A percentile compares a stretch with the other conserved stretches of the same genome.
These are phyloP conservation scores for Nyleta sp. DNA, from an alignment of 2,888 invertebrate species.

Conservation along the genomic window DNA sequence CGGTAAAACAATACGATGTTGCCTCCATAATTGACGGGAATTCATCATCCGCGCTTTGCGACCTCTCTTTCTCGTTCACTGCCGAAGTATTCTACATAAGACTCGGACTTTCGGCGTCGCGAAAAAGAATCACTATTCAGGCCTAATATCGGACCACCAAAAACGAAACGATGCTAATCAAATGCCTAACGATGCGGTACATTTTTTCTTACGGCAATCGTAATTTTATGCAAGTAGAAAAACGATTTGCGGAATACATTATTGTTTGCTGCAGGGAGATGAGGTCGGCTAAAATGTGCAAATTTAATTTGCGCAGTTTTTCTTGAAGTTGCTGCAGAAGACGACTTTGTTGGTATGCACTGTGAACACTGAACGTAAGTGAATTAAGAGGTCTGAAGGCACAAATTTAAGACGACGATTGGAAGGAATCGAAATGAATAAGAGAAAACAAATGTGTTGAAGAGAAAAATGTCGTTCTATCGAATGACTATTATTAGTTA, in stretches of 20 bases:
- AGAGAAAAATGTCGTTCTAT: too few relatives aligned
- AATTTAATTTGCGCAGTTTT: too few relatives aligned
- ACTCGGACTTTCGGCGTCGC: slow-evolving; percentile 45
- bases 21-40: slow-evolving; percentile 82
- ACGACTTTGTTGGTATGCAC: too few relatives aligned
- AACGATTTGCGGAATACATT: background rate
- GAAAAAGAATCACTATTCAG: slow-evolving; percentile 37
- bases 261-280: background rate
- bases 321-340: too few relatives aligned
- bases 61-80: slow-evolving; percentile 64
- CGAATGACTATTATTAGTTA: too few relatives aligned
- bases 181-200: background rate
- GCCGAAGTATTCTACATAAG: slow-evolving; percentile 44
- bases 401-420: too few relatives aligned
- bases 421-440: too few relatives aligned
- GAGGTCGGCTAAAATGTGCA: too few relatives aligned
- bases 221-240: slow-evolving; percentile 31
- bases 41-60: slow-evolving; percentile 81
- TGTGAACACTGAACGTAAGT: too few relatives aligned
- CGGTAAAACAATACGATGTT: slow-evolving; percentile 82
- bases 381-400: too few relatives aligned
- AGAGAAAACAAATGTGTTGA: too few relatives aligned
- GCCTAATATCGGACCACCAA: slow-evolving; percentile 15
- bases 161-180: slow-evolving; percentile 34
- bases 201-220: slow-evolving; percentile 3